Evolutionary conservation across 2,888 invertebrate genomes (phyloP).

Genomic region (Cyclophora punctaria): DNA sequence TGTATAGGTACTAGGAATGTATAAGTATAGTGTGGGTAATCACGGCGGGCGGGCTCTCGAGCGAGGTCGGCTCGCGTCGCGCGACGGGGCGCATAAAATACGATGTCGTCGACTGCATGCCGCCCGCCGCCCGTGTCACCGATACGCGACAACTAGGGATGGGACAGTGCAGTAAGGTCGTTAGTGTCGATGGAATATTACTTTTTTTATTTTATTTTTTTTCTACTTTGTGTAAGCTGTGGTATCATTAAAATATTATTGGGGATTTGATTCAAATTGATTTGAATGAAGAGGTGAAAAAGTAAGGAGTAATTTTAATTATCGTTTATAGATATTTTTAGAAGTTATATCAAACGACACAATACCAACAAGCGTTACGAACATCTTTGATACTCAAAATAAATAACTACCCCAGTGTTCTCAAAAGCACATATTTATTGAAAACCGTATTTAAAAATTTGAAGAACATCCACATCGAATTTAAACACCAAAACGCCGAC

Average conservation of each 20-base stretch:
- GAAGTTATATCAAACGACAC: no score
- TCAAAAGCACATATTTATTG: no score
- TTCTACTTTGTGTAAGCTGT: no score
- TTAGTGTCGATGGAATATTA: not conserved
- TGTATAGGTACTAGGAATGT: not conserved
- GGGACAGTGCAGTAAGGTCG: not conserved
- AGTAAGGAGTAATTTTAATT: no score
- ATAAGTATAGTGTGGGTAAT: not conserved
- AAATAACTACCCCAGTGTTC: no score
- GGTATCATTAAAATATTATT: no score
- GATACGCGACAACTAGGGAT: conserved; percentile 10
- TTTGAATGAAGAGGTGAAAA: no score
- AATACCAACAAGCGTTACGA: not conserved
- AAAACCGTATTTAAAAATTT: no score
- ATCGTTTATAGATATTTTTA: no score
- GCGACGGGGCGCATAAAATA: conserved; percentile 60
- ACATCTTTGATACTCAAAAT: no score
- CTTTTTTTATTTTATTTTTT: not conserved
- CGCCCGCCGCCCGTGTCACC: conserved; percentile 22
- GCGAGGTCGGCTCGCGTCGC: conserved; percentile 23
- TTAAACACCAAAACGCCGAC: not conserved
- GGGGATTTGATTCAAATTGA: no score
- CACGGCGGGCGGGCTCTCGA: conserved; percentile 12
- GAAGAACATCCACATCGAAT: no score
- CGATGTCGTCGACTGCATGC: conserved; percentile 18